Percentiles rank a stretch among this genome's conserved stretches.
These are phyloP conservation scores for Nomada goodeniana DNA, from an alignment of 2,888 invertebrate genomes.

Conservation along the genomic window DNA sequence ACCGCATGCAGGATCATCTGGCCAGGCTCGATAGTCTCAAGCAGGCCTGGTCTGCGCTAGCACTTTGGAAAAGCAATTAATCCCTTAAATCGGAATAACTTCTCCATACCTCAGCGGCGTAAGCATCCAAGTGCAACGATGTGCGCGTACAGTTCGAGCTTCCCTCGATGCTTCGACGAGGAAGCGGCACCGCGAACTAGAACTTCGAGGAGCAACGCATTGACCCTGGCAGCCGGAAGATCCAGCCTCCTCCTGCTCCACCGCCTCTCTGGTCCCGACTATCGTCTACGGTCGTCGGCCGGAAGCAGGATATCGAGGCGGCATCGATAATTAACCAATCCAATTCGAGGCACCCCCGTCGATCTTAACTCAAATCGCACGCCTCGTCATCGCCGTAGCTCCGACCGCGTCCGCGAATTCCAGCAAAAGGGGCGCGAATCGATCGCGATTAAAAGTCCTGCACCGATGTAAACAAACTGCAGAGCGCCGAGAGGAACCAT, in stretches of 20 bases:
- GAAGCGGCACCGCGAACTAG: slow-evolving; percentile 60
- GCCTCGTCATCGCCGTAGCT: background rate
- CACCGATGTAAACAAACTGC: slow-evolving; percentile 81
- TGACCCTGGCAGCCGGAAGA: slow-evolving; percentile 63
- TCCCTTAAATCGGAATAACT: slow-evolving; percentile 26
- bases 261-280: background rate
- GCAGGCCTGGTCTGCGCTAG: too few relatives aligned
- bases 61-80: background rate
- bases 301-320: slow-evolving; percentile 16
- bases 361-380: background rate
- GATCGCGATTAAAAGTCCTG: slow-evolving; percentile 80
- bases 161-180: background rate
- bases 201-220: slow-evolving; percentile 56
- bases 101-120: slow-evolving; percentile 38
- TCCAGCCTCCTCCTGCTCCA: slow-evolving; percentile 6
- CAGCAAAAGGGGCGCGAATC: slow-evolving; percentile 66
- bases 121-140: slow-evolving; percentile 16
- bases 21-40: background rate
- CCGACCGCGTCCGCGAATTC: slow-evolving; percentile 18
- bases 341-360: slow-evolving; percentile 2
- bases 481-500: slow-evolving; percentile 64
- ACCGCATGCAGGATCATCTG: background rate
- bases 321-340: slow-evolving; percentile 41
- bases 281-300: background rate
- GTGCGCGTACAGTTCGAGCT: background rate